Percentiles rank a stretch among this genome's conserved stretches.
Conservation (phyloP, 2,113 vertebrate species). For the Hylia prasina region DNA sequence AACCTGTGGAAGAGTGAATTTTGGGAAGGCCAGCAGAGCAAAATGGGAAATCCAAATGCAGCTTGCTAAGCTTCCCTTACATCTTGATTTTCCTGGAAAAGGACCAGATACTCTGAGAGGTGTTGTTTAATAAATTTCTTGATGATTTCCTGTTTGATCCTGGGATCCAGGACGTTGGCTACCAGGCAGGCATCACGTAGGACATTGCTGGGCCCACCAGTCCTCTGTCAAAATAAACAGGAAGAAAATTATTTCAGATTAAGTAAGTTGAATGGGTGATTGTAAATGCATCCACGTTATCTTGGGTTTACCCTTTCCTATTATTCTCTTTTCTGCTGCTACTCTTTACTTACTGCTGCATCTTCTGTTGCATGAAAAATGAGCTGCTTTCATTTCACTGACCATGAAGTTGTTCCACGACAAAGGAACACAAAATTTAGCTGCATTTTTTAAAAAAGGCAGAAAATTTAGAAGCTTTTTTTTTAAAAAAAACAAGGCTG, state of each 20-base stretch:
- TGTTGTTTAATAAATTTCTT: conserved; percentile 98
- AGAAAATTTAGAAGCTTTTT: not conserved
- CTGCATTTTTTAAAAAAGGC: not conserved
- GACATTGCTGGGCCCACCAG: conserved; percentile 93
- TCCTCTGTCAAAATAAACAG: conserved; percentile 77
- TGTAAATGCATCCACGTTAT: not conserved
- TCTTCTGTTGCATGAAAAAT: not conserved
- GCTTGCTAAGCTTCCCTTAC: conserved; percentile 74
- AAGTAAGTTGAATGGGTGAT: not conserved
- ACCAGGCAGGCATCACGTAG: conserved; percentile 93
- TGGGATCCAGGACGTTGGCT: conserved; percentile 92
- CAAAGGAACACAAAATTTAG: not conserved
- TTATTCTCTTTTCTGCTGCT: not conserved
- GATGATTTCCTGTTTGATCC: conserved; percentile 98
- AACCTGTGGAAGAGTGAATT: not conserved
- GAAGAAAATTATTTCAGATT: not conserved
- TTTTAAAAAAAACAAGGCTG: not conserved
- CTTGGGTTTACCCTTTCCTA: not conserved
- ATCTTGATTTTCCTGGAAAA: conserved; percentile 99
- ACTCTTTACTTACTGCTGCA: not conserved
- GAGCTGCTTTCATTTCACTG: not conserved
- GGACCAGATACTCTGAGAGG: conserved; percentile 93
- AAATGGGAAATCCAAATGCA: conserved; percentile 3
- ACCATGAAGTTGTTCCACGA: not conserved
- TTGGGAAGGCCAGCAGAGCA: not conserved